Evolutionary conservation across 2,797 vertebrate genomes (phyloP), one percentile per base, ranked within the genome.

Genomic region (Gymnocypris eckloni): DNA sequence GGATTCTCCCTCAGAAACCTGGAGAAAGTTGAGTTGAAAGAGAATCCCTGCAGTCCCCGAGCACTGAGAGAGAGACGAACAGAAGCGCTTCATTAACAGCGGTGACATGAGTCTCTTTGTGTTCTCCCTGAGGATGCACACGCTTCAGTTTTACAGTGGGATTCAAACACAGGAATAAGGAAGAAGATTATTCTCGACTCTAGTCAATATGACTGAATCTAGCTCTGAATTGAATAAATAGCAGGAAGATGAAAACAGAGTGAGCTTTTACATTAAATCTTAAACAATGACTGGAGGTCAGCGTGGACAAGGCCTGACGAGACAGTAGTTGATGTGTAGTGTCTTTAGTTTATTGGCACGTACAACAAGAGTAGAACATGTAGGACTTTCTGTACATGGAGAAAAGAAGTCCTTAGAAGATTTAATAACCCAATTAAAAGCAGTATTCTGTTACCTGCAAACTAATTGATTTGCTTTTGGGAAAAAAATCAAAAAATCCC

Each of bases 21-120:
- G 33, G 18, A 25, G 79, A 88, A 88, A 88, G 81, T 86, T 56
- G 2, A 87, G 84, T 88, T 91, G 83, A 92, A 92, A 93, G 82
- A 78, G 76, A 86, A 88, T 85, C 81, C 81, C 81, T 66, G 66
- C 82, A 89, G 87, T 81, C 80, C 61, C 2, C 10, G 50, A 81
- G 76, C 66, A 72, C 61, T 7, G 25, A 64, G 69, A 73, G 71
- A 45, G 83, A 73, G 50, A 72, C 1, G 59, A 48, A 78, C 16
- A 77, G 73, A 45, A n/a, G 54, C 45, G 41, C 83, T 90, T 94
- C 91, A 90, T 93, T 92, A 84, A 87, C 82, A 89, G 87, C 87
- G 76, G 83, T 82, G 89, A 90, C 88, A 86, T 20, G 61, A 85
- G 87, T 91, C 86, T 84, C 85, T 92, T 92, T 92, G 90, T 92